Percentiles rank a stretch among this genome's conserved stretches.
Evolutionary conservation across 2,113 vertebrate genomes (phyloP).

Genomic region (Phoxinus phoxinus): DNA sequence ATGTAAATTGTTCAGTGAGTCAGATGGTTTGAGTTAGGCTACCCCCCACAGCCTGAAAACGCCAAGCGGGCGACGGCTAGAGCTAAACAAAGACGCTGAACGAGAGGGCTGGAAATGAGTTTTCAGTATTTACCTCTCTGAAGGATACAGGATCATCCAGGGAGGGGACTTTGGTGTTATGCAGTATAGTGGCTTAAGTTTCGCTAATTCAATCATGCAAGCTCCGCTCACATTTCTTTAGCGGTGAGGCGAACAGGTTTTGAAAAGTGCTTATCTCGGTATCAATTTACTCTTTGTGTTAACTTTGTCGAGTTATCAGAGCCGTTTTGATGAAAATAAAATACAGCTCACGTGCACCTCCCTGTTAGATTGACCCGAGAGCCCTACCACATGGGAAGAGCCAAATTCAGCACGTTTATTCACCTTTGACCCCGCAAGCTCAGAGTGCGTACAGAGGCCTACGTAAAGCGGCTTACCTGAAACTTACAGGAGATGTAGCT

Average conservation of each 20-base stretch:
- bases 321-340: constrained; percentile 46
- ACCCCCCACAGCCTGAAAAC: constrained; percentile 13
- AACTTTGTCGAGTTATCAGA: constrained; percentile 38
- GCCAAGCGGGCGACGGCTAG: constrained; percentile 2
- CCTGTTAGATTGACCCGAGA: constrained; percentile 41
- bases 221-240: constrained; percentile 21
- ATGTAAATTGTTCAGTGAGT: constrained; percentile 47
- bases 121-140: constrained; percentile 32
- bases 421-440: neutral
- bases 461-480: neutral
- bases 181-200: constrained; percentile 46
- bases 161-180: constrained; percentile 21
- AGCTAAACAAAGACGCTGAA: constrained; percentile 43
- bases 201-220: constrained; percentile 49
- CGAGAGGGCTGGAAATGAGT: constrained; percentile 30
- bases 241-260: neutral
- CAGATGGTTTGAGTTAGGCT: constrained; percentile 59
- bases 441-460: neutral
- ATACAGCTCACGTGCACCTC: constrained; percentile 33
- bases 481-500: neutral
- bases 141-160: constrained; percentile 43
- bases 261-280: constrained; percentile 34
- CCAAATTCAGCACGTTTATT: neutral
- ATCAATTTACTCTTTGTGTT: constrained; percentile 42
- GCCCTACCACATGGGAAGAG: constrained; percentile 13